Base-by-base conservation (phyloP, 1,140 invertebrate genomes). In the Harlomillsia oculata region DNA sequence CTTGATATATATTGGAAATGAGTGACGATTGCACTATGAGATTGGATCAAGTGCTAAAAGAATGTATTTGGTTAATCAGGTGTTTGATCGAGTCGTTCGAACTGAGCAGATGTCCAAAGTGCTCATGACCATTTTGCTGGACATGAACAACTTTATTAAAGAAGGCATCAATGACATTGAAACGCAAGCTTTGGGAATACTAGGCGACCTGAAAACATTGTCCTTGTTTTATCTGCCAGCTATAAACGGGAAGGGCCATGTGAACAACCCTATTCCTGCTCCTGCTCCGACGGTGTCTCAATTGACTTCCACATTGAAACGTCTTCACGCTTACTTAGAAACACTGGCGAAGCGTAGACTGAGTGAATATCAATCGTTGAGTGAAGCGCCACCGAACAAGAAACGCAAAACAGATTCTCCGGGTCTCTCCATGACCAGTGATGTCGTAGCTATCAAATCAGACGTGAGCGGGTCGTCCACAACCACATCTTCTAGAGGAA, bases 181-280 rank as follows among this genome's bases (percentile, higher is more conserved):
- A 40, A 14, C n/a, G 25, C 29, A 26, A 26, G 49, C 51, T 11
- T 20, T 58, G 6, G 23, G 21, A 30, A 50, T 60, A n/a, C 50
- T 64, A 8, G 59, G 54, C 1, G 62, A 64, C 41, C 36, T 60
- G 21, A 64, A 64, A 57, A 52, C 55, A 1, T 46, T 64, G 5
- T 44, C 54, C 11, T 41, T 64, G 1, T 57, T 64, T 21, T 64
- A 64, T 39, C 28, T 59, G 13, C 62, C 62, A 8, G 29, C 54
- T 21, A 32, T 52, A 13, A 46, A 56, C 34, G 55, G 59, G n/a
- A 60, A 55, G 53, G 55, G 57, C 14, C 44, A 46, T 9, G 34
- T 46, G n/a, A 41, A 48, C 20, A 53, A 53, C 29, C 62, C 62
- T 6, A 25, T 64, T 8, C 54, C 54, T 3, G 11, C 50, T 13